These are phyloP conservation scores for Pygmarrhopalites habei DNA, from an alignment of 1,140 invertebrate genomes.

Conservation along the genomic window DNA sequence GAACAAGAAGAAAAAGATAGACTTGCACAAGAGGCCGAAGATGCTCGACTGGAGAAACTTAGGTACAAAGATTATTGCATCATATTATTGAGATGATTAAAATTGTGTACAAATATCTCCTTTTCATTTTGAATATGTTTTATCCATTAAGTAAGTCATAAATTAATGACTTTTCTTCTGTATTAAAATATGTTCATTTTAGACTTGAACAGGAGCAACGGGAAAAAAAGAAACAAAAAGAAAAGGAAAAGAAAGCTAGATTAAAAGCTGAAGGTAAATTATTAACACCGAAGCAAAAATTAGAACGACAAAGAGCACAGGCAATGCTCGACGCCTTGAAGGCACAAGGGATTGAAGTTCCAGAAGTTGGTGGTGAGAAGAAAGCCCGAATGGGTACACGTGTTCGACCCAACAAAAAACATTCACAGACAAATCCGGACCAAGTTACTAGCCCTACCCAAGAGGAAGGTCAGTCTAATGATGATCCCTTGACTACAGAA, in stretches of 20 bases:
- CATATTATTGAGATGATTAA: no score
- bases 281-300: constrained; percentile 84
- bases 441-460: constrained; percentile 44
- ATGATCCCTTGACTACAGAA: not conserved
- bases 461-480: constrained; percentile 43
- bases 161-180: not conserved
- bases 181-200: constrained; percentile 15
- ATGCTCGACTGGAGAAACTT: constrained; percentile 59
- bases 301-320: constrained; percentile 75
- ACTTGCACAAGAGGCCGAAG: constrained; percentile 65
- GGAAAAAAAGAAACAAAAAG: constrained; percentile 85
- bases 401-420: constrained; percentile 64
- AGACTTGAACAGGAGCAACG: constrained; percentile 78
- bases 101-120: no score
- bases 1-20: constrained; percentile 75
- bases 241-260: constrained; percentile 87
- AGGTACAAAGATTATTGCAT: no score
- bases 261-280: constrained; percentile 92
- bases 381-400: constrained; percentile 64
- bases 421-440: constrained; percentile 50
- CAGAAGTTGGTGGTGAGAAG: constrained; percentile 61
- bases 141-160: no score
- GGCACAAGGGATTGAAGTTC: constrained; percentile 64
- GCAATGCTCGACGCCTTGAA: constrained; percentile 79
- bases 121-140: no score